Percentiles rank a stretch among this genome's conserved stretches.
phyloP scores from a whole-genome alignment of 1,140 invertebrate species.

The Drosophila nebulosa region DNA sequence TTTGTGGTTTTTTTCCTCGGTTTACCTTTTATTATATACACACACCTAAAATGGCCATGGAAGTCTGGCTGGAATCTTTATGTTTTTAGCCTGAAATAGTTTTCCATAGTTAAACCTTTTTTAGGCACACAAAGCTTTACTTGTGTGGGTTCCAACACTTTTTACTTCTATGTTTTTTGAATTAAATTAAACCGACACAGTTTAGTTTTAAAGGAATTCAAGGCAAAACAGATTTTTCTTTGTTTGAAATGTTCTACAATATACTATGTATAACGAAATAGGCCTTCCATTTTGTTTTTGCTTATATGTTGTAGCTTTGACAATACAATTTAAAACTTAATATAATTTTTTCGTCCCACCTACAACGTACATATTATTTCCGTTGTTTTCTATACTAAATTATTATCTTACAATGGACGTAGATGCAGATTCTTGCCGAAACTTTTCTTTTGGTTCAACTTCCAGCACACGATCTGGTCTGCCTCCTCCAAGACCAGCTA shows the following conservation, averaged over 20 bases:
- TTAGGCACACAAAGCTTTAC: background rate
- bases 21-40: background rate
- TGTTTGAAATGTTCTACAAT: background rate
- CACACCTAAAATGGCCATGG: background rate
- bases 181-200: too few relatives aligned
- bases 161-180: too few relatives aligned
- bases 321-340: background rate
- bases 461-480: slow-evolving; percentile 21
- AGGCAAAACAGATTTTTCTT: background rate
- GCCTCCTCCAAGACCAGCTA: slow-evolving; percentile 5
- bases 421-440: slow-evolving; percentile 48
- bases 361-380: slow-evolving; percentile 1
- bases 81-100: background rate
- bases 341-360: background rate
- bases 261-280: background rate
- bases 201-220: background rate
- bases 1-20: background rate
- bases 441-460: slow-evolving; percentile 42
- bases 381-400: background rate
- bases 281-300: background rate
- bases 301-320: too few relatives aligned
- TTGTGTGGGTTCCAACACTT: background rate
- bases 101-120: background rate
- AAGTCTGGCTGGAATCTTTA: background rate
- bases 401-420: slow-evolving; percentile 39